A percentile compares a stretch with the other conserved stretches of the same genome.
Conservation (phyloP, 2,113 vertebrate species). For the Eurystomus gularis region DNA sequence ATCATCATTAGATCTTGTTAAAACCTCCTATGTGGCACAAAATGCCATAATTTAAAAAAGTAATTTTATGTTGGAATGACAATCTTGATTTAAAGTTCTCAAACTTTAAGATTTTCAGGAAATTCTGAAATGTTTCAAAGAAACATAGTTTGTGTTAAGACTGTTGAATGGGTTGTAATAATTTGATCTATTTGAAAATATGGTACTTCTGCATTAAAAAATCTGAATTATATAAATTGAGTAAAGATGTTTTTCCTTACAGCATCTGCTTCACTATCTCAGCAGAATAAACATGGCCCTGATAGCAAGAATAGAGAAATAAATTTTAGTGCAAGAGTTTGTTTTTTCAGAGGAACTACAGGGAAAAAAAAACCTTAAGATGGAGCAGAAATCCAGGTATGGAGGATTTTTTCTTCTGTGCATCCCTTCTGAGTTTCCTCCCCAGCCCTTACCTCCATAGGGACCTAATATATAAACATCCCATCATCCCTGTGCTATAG, state of each 20-base stretch:
- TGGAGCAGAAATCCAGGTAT: no score
- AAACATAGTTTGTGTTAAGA: not conserved
- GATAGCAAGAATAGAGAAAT: not conserved
- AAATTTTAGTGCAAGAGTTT: not conserved
- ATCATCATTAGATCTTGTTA: not conserved
- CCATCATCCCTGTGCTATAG: no score
- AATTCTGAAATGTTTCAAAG: not conserved
- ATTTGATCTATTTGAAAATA: not conserved
- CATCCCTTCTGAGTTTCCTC: no score
- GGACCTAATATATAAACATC: no score
- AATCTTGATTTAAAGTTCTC: not conserved
- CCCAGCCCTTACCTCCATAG: no score
- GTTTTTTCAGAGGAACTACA: not conserved
- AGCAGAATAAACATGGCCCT: not conserved
- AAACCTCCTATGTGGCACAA: not conserved
- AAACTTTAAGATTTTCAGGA: not conserved
- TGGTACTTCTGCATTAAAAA: not conserved
- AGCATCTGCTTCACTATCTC: not conserved
- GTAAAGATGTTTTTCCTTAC: not conserved
- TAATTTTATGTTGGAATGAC: not conserved
- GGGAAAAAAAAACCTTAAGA: no score
- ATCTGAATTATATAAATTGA: not conserved
- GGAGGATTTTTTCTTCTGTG: no score
- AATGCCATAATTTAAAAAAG: not conserved
- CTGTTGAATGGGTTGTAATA: not conserved